phyloP scores from a whole-genome alignment of 2,113 vertebrate species.

The Pterophyllum scalare region DNA sequence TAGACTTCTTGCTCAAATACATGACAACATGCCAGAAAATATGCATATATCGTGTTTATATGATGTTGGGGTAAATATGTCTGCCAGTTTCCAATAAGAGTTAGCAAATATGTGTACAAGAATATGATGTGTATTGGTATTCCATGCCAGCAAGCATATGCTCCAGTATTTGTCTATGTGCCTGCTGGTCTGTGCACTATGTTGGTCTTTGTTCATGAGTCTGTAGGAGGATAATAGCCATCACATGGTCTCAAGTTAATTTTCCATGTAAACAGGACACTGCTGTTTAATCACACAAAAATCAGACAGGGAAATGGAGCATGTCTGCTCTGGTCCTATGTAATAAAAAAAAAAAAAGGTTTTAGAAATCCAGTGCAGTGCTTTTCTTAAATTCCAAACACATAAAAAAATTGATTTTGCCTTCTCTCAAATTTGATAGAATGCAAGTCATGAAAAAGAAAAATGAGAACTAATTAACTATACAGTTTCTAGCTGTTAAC shows the following conservation, averaged over 20 bases:
- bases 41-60: slow-evolving; percentile 43
- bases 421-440: slow-evolving; percentile 4
- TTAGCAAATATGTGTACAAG: slow-evolving; percentile 59
- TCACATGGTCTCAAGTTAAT: slow-evolving; percentile 92
- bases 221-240: slow-evolving; percentile 83
- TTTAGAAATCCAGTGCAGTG: slow-evolving; percentile 50
- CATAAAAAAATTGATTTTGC: background rate
- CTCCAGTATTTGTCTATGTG: slow-evolving; percentile 63
- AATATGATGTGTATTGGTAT: slow-evolving; percentile 50
- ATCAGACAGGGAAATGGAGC: slow-evolving; percentile 52
- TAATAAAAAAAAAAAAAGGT: slow-evolving; percentile 50
- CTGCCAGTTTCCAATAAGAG: slow-evolving; percentile 60
- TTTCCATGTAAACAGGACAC: slow-evolving; percentile 98
- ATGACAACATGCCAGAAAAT: background rate
- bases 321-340: slow-evolving; percentile 81
- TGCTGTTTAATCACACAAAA: slow-evolving; percentile 93
- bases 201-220: slow-evolving; percentile 73
- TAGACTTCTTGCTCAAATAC: slow-evolving; percentile 14
- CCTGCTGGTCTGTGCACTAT: slow-evolving; percentile 48
- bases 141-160: slow-evolving; percentile 57
- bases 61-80: slow-evolving; percentile 46
- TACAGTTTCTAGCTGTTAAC: too few species aligned
- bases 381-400: slow-evolving; percentile 38
- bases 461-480: background rate
- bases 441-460: background rate